Percentiles rank a stretch among this genome's conserved stretches.
Conservation (phyloP, 2,113 vertebrate species). For the Hippocampus zosterae region DNA sequence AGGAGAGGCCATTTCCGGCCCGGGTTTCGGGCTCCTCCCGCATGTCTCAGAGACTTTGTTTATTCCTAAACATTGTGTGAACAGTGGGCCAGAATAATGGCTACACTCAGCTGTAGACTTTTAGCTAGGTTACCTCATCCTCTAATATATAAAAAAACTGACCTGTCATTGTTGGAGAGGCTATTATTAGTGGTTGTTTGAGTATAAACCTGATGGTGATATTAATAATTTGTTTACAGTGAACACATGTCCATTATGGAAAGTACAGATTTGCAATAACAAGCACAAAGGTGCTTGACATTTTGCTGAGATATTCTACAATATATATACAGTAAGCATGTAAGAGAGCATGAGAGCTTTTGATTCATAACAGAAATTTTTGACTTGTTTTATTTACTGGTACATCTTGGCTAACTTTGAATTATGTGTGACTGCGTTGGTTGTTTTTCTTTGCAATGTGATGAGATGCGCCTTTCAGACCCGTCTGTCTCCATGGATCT, state of each 20-base stretch:
- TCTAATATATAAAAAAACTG: background rate
- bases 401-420: background rate
- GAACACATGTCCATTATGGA: background rate
- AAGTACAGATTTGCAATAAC: background rate
- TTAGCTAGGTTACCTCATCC: background rate
- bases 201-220: background rate
- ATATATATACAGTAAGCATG: background rate
- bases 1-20: background rate
- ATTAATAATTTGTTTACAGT: background rate
- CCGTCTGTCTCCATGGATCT: background rate
- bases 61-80: conserved; percentile 1
- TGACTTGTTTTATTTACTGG: background rate
- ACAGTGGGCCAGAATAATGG: background rate
- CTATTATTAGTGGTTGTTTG: background rate
- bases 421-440: background rate
- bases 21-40: background rate
- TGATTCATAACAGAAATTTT: background rate
- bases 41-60: background rate
- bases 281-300: background rate
- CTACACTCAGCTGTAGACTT: background rate
- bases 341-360: background rate
- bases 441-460: background rate
- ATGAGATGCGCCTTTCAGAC: background rate
- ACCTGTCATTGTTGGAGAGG: background rate
- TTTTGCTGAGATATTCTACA: background rate